Conservation (phyloP, 2,797 vertebrate genomes). For the Antennarius maculatus region DNA sequence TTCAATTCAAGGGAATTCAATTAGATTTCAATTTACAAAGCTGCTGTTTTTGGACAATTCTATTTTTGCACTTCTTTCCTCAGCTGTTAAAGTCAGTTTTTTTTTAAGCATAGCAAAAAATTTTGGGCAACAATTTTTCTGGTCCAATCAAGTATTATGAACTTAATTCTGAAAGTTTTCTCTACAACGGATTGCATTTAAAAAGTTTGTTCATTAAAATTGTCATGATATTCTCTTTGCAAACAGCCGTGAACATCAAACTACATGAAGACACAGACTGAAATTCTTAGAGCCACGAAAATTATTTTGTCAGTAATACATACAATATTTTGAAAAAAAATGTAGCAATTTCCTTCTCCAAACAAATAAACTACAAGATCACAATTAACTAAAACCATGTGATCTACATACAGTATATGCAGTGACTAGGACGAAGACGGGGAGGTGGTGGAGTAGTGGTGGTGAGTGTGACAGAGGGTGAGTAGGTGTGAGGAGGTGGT, state of each 20-base stretch:
- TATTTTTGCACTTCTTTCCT: too few species aligned
- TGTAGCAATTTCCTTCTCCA: not conserved
- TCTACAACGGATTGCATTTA: too few species aligned
- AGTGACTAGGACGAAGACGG: conserved; percentile 12
- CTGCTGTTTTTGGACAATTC: too few species aligned
- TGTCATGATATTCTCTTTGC: too few species aligned
- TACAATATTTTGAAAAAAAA: not conserved
- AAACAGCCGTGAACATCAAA: not conserved
- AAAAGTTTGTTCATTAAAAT: too few species aligned
- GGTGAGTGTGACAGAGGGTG: conserved; percentile 34
- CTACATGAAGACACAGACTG: not conserved
- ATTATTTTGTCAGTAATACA: not conserved
- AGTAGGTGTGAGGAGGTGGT: conserved; percentile 48
- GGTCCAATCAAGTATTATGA: too few species aligned
- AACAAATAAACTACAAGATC: too few species aligned
- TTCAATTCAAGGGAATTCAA: conserved; percentile 3
- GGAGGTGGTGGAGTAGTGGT: not conserved
- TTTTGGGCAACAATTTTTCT: too few species aligned
- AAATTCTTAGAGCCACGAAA: not conserved
- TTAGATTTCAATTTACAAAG: not conserved
- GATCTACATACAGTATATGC: not conserved
- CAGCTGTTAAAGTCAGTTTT: too few species aligned
- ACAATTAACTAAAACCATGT: not conserved
- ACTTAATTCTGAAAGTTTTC: too few species aligned
- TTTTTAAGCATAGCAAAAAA: too few species aligned